These are phyloP conservation scores for Brachyopa scutellaris DNA, from an alignment of 2,888 invertebrate genomes.

Conservation along the genomic window DNA sequence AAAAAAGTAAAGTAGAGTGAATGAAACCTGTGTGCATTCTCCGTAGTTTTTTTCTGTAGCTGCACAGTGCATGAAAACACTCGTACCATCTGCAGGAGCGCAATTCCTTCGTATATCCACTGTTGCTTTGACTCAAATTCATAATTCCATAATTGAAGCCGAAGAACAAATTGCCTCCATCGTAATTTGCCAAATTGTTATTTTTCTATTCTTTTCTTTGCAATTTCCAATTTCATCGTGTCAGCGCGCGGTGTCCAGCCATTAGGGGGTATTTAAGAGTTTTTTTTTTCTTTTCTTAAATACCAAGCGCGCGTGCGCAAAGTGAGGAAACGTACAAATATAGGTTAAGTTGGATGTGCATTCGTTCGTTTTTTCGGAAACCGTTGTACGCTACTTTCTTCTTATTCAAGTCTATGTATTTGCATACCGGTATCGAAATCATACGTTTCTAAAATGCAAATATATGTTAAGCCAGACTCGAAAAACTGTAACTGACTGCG, in stretches of 20 bases:
- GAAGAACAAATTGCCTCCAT: slow-evolving; percentile 1
- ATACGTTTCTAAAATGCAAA: slow-evolving; percentile 50
- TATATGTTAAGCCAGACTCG: slow-evolving; percentile 9
- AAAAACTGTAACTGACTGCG: slow-evolving; percentile 42
- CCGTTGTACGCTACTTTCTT: slow-evolving; percentile 62
- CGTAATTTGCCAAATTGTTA: slow-evolving; percentile 57
- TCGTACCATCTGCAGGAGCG: too few species aligned
- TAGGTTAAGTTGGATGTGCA: slow-evolving; percentile 46
- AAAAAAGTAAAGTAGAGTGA: not conserved
- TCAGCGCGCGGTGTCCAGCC: too few species aligned
- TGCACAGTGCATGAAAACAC: slow-evolving; percentile 1
- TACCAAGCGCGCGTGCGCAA: not conserved
- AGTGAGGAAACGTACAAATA: not conserved
- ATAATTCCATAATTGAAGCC: slow-evolving; percentile 50
- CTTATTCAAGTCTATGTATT: slow-evolving; percentile 36
- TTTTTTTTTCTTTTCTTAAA: slow-evolving; percentile 34
- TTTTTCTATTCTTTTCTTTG: slow-evolving; percentile 29
- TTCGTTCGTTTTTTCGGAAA: slow-evolving; percentile 54
- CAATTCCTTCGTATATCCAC: too few species aligned
- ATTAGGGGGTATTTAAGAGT: slow-evolving; percentile 48
- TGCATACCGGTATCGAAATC: slow-evolving; percentile 40
- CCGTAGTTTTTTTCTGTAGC: slow-evolving; percentile 3
- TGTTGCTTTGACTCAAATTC: slow-evolving; percentile 49
- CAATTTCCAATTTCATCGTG: not conserved
- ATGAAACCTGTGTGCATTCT: slow-evolving; percentile 4